phyloP scores from a whole-genome alignment of 2,888 invertebrate species.

The Tanaodytes sp. region DNA sequence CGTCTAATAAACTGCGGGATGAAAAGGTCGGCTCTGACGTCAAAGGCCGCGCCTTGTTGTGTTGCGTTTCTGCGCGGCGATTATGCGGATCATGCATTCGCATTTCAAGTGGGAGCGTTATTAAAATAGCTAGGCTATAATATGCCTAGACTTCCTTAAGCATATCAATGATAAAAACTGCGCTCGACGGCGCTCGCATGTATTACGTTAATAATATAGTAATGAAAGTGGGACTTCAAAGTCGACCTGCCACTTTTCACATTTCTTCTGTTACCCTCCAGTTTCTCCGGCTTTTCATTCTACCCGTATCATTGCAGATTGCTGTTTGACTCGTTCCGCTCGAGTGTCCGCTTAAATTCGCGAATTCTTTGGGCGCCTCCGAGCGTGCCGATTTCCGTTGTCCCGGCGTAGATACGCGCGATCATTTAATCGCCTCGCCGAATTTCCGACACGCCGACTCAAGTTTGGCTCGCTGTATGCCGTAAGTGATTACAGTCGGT shows the following conservation, averaged over 20 bases:
- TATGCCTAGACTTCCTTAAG: slow-evolving; percentile 47
- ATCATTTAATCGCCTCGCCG: no score
- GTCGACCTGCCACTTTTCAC: slow-evolving; percentile 9
- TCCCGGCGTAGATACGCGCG: background rate
- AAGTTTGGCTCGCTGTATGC: no score
- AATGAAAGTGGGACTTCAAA: slow-evolving; percentile 44
- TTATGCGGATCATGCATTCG: slow-evolving; percentile 50
- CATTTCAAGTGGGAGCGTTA: slow-evolving; percentile 48
- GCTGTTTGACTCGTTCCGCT: slow-evolving; percentile 37
- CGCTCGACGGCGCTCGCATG: slow-evolving; percentile 37
- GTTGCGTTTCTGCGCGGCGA: slow-evolving; percentile 44
- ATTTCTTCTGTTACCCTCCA: background rate
- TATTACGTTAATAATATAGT: slow-evolving; percentile 45
- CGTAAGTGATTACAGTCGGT: no score
- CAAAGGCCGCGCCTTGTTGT: slow-evolving; percentile 40
- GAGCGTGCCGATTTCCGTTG: background rate
- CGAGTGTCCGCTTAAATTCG: slow-evolving; percentile 24
- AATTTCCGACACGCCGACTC: no score
- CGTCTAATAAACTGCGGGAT: slow-evolving; percentile 42
- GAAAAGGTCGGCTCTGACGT: slow-evolving; percentile 45
- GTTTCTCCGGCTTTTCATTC: slow-evolving; percentile 1
- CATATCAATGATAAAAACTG: slow-evolving; percentile 43
- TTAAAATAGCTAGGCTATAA: no score
- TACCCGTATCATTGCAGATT: slow-evolving; percentile 29
- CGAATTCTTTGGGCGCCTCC: background rate